Conservation (phyloP, 2,113 vertebrate genomes). For the Pavo muticus region DNA sequence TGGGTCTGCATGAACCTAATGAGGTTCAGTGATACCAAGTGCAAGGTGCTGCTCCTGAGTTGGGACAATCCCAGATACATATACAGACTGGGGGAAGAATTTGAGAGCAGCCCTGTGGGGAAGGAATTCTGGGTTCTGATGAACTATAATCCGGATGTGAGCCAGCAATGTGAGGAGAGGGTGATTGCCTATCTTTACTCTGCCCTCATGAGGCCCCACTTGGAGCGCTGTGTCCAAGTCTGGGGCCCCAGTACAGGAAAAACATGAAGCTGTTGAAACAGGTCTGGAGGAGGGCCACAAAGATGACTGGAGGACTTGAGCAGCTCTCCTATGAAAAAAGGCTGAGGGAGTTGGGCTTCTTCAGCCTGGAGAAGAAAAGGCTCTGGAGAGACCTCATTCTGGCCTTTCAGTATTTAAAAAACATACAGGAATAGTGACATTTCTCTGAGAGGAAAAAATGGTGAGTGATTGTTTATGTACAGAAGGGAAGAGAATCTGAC, state of each 20-base stretch:
- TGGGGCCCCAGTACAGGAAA: neutral
- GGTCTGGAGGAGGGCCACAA: neutral
- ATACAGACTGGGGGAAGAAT: no score
- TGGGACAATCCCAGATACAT: no score
- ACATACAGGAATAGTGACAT: neutral
- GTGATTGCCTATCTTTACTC: neutral
- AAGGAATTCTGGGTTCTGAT: no score
- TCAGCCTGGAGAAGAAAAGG: neutral
- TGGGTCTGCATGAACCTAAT: neutral
- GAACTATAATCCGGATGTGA: no score
- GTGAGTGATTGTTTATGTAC: neutral
- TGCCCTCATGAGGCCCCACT: neutral
- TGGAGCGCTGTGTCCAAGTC: neutral
- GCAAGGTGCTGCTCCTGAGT: no score
- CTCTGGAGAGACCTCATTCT: neutral
- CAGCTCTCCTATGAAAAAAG: neutral
- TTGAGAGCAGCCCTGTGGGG: no score
- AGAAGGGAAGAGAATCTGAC: neutral
- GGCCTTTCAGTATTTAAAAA: neutral
- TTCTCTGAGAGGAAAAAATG: neutral
- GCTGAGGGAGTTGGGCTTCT: no score
- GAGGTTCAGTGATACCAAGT: neutral
- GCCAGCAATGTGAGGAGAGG: neutral
- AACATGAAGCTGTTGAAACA: neutral
- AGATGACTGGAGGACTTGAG: neutral